These are phyloP conservation scores for Macrotus californicus DNA, from an alignment of 2,113 vertebrate species.

Conservation along the genomic window DNA sequence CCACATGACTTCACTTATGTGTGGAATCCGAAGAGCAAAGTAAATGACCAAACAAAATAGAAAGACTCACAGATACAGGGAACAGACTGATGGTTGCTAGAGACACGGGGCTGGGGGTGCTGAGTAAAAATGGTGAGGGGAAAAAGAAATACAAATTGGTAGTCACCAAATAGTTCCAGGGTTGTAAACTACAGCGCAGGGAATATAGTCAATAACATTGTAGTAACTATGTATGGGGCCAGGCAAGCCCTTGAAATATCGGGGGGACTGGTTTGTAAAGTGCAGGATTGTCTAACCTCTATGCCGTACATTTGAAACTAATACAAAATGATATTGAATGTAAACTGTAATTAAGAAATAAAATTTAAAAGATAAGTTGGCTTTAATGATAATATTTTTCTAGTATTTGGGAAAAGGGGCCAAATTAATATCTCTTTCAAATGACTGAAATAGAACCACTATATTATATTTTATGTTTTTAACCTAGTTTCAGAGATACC, in stretches of 20 bases:
- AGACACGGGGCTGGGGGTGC: too few species aligned
- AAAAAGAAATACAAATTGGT: too few species aligned
- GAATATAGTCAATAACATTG: too few species aligned
- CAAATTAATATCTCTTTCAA: constrained; percentile 11
- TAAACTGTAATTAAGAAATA: not conserved
- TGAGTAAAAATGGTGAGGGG: too few species aligned
- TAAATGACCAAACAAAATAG: not conserved
- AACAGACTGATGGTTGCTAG: too few species aligned
- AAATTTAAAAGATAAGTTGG: not conserved
- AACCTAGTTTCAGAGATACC: not conserved
- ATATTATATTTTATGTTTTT: not conserved
- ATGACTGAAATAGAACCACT: not conserved
- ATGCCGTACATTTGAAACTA: not conserved
- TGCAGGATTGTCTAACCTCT: not conserved
- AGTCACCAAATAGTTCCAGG: too few species aligned
- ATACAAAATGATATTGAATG: not conserved
- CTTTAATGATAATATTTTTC: not conserved
- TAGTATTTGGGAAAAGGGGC: not conserved
- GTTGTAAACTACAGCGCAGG: too few species aligned
- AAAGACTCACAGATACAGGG: not conserved
- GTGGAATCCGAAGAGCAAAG: not conserved
- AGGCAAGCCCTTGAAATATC: too few species aligned
- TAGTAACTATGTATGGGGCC: too few species aligned
- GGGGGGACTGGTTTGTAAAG: too few species aligned
- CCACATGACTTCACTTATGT: not conserved